Evolutionary conservation across 2,797 vertebrate species (phyloP).

Genomic region (Sebastes steindachneri): DNA sequence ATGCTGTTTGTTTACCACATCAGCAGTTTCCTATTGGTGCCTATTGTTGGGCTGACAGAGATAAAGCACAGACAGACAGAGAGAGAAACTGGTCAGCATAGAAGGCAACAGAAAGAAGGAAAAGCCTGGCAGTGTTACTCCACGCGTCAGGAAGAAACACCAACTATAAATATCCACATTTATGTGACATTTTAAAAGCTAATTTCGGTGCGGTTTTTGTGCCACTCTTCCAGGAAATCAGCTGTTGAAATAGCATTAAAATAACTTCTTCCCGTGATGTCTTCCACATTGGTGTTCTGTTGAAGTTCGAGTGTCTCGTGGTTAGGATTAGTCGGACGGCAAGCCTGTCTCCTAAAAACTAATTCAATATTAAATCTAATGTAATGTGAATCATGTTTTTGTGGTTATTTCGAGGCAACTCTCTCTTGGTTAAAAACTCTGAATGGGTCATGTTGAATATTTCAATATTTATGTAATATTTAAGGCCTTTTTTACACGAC

Average conservation of each 20-base stretch:
- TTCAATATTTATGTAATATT: not conserved
- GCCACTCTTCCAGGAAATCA: too few species aligned
- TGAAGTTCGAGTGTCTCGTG: not conserved
- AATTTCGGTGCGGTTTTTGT: not conserved
- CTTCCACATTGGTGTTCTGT: too few species aligned
- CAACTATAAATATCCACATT: not conserved
- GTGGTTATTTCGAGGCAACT: not conserved
- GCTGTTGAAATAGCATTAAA: not conserved
- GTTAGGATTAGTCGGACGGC: not conserved
- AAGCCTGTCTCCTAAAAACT: not conserved
- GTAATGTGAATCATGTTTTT: not conserved
- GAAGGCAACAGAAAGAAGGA: conserved; percentile 47
- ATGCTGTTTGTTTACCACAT: conserved; percentile 52
- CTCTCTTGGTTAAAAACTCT: not conserved
- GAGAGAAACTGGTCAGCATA: conserved; percentile 44
- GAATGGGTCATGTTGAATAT: not conserved
- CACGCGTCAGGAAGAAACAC: conserved; percentile 17
- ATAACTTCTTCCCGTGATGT: not conserved
- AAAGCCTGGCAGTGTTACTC: conserved; percentile 14
- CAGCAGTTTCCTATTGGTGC: conserved; percentile 56
- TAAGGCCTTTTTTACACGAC: not conserved
- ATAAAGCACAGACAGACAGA: conserved; percentile 24
- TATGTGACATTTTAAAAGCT: not conserved
- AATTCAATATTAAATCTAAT: not conserved
- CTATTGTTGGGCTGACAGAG: conserved; percentile 45